A percentile compares a stretch with the other conserved stretches of the same genome.
Conservation (phyloP, 2,888 invertebrate species). For the Molorchus minor region DNA sequence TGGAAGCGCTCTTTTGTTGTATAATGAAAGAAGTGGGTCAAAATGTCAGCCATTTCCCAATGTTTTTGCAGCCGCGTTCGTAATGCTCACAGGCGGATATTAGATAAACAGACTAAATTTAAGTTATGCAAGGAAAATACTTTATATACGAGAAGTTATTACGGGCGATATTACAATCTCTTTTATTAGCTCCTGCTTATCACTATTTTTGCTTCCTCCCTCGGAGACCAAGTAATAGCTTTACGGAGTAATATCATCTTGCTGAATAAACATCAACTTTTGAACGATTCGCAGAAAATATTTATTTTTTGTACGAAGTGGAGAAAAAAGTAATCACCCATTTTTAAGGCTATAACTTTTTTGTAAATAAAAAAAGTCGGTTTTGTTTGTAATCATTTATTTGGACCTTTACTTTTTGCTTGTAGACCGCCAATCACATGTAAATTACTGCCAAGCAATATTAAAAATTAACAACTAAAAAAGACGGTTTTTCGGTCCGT, state of each 20-base stretch:
- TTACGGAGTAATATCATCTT: not conserved
- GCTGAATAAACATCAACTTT: no score
- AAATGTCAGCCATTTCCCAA: slow-evolving; percentile 21
- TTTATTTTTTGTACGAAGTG: no score
- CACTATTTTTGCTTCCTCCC: not conserved
- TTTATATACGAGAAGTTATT: not conserved
- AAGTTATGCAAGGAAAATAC: slow-evolving; percentile 8
- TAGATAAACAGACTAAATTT: slow-evolving; percentile 9
- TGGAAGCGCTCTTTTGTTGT: slow-evolving; percentile 2
- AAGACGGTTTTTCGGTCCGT: no score
- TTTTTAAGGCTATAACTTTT: no score
- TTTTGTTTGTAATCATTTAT: no score
- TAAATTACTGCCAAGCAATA: no score
- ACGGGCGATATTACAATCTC: not conserved
- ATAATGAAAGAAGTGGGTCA: slow-evolving; percentile 17
- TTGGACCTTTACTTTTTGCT: no score
- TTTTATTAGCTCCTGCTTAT: not conserved
- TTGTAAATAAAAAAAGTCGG: no score
- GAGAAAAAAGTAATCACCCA: no score
- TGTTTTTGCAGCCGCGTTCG: slow-evolving; percentile 10
- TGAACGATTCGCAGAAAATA: no score
- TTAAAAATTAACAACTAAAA: no score
- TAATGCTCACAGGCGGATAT: not conserved
- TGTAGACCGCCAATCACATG: no score
- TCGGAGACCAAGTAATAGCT: not conserved